Evolutionary conservation across 2,888 invertebrate species (phyloP).

Genomic region (Nowickia ferox): DNA sequence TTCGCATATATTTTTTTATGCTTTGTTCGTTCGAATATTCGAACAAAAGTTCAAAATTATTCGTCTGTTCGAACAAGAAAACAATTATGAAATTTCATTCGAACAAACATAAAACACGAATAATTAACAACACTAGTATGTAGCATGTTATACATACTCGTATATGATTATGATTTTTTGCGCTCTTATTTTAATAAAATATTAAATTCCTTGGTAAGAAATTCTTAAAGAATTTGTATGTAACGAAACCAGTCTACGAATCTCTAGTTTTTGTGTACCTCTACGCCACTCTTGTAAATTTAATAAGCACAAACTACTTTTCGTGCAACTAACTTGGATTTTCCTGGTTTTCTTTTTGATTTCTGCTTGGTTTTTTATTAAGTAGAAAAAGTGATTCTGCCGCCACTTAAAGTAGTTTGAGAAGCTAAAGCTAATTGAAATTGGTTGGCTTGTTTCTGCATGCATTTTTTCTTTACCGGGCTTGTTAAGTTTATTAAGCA

Average conservation of each 20-base stretch:
- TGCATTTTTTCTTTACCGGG: background rate
- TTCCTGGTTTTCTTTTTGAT: background rate
- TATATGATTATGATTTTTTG: too few species aligned
- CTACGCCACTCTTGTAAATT: constrained; percentile 21
- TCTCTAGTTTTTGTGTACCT: background rate
- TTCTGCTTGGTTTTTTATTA: constrained; percentile 7
- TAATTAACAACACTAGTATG: too few species aligned
- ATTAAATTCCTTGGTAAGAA: background rate
- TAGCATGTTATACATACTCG: too few species aligned
- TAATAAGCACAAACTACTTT: constrained; percentile 41
- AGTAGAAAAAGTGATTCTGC: constrained; percentile 53
- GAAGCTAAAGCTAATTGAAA: background rate
- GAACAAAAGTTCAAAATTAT: too few species aligned
- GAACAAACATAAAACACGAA: too few species aligned
- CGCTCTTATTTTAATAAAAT: too few species aligned
- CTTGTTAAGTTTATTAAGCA: constrained; percentile 10
- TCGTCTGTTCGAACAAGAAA: too few species aligned
- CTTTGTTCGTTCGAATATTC: too few species aligned
- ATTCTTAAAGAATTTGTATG: background rate
- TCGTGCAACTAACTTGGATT: constrained; percentile 1
- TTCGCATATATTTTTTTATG: too few species aligned
- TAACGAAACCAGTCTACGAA: constrained; percentile 22
- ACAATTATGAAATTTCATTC: too few species aligned
- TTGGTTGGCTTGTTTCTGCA: background rate
- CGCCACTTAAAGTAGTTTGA: constrained; percentile 36